Conservation (phyloP, 1,140 invertebrate species). For the Drosophila eugracilis region DNA sequence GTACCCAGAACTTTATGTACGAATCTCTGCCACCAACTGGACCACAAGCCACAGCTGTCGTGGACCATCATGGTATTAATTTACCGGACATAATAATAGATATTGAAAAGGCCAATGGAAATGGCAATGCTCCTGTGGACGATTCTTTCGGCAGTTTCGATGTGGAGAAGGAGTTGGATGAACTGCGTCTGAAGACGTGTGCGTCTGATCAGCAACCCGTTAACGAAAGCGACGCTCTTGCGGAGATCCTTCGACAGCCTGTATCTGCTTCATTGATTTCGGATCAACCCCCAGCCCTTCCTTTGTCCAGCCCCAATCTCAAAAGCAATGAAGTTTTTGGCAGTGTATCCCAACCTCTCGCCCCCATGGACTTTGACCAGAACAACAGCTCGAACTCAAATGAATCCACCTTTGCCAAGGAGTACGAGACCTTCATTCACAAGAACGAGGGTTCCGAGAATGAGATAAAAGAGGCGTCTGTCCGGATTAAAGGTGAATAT, state of each 20-base stretch:
- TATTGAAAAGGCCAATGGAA: constrained; percentile 65
- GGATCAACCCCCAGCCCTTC: background rate
- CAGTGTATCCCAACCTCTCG: background rate
- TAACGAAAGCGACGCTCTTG: constrained; percentile 46
- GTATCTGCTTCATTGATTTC: background rate
- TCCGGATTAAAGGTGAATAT: constrained; percentile 15
- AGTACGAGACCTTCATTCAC: constrained; percentile 79
- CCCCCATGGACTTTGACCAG: constrained; percentile 55
- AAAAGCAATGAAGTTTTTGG: constrained; percentile 1
- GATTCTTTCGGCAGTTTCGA: constrained; percentile 74
- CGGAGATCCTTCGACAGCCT: constrained; percentile 55
- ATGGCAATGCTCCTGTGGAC: constrained; percentile 10
- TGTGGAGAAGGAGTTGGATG: constrained; percentile 80
- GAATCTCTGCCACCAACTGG: constrained; percentile 58
- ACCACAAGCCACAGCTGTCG: constrained; percentile 53
- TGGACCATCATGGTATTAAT: constrained; percentile 63
- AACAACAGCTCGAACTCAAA: constrained; percentile 71
- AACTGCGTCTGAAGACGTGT: constrained; percentile 65
- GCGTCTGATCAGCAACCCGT: constrained; percentile 11
- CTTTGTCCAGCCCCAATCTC: constrained; percentile 35
- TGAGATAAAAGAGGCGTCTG: constrained; percentile 27
- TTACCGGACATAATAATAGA: constrained; percentile 83
- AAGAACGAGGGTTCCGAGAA: constrained; percentile 58
- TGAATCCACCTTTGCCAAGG: constrained; percentile 76
- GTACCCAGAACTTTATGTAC: constrained; percentile 53